These are phyloP conservation scores for Sepiola atlantica DNA, from an alignment of 2,888 invertebrate genomes.

Conservation along the genomic window DNA sequence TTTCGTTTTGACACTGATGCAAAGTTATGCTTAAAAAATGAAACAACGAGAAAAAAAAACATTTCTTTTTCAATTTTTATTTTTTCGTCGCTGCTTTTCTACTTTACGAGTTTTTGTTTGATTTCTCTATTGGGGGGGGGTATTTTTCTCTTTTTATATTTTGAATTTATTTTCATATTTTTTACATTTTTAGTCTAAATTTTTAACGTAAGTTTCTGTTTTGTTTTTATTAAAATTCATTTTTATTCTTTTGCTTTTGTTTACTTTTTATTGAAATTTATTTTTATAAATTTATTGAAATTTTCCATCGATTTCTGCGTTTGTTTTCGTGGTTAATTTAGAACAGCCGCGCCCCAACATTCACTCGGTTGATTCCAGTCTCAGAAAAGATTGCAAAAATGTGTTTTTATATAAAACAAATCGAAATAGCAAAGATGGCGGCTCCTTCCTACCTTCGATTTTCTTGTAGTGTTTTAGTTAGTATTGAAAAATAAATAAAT, in stretches of 20 bases:
- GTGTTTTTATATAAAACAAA: background rate
- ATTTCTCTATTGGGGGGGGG: background rate
- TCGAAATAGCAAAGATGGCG: background rate
- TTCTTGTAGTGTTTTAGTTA: background rate
- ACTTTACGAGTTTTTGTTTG: background rate
- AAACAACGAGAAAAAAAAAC: background rate
- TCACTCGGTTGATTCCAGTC: background rate
- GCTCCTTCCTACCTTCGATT: background rate
- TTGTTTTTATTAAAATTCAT: too few relatives aligned
- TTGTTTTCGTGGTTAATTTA: conserved; percentile 32
- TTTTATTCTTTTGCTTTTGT: too few relatives aligned
- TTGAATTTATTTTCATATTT: background rate
- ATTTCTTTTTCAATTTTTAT: background rate
- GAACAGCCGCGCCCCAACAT: background rate
- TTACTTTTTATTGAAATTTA: too few relatives aligned
- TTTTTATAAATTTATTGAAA: background rate
- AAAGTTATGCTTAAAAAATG: background rate
- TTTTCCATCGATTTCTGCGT: background rate
- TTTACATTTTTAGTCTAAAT: too few relatives aligned
- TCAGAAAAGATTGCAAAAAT: background rate
- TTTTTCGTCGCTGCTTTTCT: background rate
- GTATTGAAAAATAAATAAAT: background rate
- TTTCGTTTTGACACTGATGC: background rate
- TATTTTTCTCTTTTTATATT: background rate
- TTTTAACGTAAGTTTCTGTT: too few relatives aligned